phyloP scores from a whole-genome alignment of 2,888 invertebrate species.

The Augiades crinisus region DNA sequence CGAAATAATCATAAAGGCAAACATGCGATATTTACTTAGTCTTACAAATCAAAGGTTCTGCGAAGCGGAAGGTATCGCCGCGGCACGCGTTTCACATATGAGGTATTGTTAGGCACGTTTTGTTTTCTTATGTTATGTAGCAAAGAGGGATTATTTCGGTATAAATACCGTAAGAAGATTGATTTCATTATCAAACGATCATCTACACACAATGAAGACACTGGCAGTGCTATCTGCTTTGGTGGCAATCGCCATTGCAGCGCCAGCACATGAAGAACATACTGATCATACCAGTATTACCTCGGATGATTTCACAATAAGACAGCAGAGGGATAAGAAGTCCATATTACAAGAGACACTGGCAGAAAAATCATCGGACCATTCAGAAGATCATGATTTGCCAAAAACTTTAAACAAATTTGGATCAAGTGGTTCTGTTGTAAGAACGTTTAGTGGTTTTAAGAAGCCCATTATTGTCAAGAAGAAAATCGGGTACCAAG shows the following conservation, averaged over 20 bases:
- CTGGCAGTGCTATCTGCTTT: constrained; percentile 58
- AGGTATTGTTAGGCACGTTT: constrained; percentile 54
- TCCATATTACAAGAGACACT: constrained; percentile 41
- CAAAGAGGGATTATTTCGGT: constrained; percentile 42
- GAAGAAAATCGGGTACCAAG: constrained; percentile 56
- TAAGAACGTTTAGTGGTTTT: constrained; percentile 41
- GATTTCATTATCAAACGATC: constrained; percentile 49
- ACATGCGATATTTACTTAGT: background rate
- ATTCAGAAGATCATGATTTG: constrained; percentile 20
- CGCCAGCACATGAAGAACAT: constrained; percentile 50
- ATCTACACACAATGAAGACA: constrained; percentile 63
- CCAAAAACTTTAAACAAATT: constrained; percentile 13
- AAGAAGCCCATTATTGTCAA: constrained; percentile 61
- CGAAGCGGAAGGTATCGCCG: constrained; percentile 43
- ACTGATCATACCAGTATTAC: constrained; percentile 34
- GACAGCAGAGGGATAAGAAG: constrained; percentile 50
- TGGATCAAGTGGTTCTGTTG: constrained; percentile 32
- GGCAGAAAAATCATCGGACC: constrained; percentile 24
- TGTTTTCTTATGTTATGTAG: constrained; percentile 37
- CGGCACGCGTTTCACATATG: constrained; percentile 44
- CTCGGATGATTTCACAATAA: constrained; percentile 34
- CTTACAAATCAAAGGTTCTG: background rate
- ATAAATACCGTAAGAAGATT: constrained; percentile 52
- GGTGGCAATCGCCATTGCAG: constrained; percentile 52
- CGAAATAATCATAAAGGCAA: background rate